Evolutionary conservation across 2,113 vertebrate genomes (phyloP).

Genomic region (Labeo catla): DNA sequence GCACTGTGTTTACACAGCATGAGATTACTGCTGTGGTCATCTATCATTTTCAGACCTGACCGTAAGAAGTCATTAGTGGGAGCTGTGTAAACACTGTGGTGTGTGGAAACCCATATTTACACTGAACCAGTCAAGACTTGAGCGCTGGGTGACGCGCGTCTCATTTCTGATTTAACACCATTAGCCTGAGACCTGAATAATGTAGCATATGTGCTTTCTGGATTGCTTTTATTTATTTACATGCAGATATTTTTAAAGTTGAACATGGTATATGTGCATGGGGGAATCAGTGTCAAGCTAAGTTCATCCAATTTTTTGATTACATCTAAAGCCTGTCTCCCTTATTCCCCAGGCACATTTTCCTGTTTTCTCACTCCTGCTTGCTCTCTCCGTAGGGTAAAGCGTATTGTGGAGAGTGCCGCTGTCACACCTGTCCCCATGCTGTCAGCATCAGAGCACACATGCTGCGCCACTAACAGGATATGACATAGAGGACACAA

Average conservation of each 20-base stretch:
- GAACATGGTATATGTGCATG: neutral
- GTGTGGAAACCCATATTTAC: slow-evolving; percentile 22
- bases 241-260: neutral
- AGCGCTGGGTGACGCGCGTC: neutral
- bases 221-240: slow-evolving; percentile 22
- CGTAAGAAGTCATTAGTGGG: slow-evolving; percentile 3
- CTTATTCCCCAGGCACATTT: neutral
- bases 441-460: slow-evolving; percentile 5
- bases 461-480: slow-evolving; percentile 1
- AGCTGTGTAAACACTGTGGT: slow-evolving; percentile 9
- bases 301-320: slow-evolving; percentile 21
- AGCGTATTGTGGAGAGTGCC: neutral
- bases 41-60: slow-evolving; percentile 6
- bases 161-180: slow-evolving; percentile 10
- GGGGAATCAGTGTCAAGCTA: neutral
- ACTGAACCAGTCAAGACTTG: neutral
- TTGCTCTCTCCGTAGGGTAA: neutral
- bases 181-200: neutral
- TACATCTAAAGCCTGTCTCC: slow-evolving; percentile 5
- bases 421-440: slow-evolving; percentile 31
- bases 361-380: neutral
- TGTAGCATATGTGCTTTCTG: neutral
- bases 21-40: slow-evolving; percentile 21
- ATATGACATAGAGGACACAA: slow-evolving; percentile 9
- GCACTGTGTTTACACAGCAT: neutral